These are phyloP conservation scores for Poeciliopsis occidentalis DNA, from an alignment of 2,113 vertebrate species.

Conservation along the genomic window DNA sequence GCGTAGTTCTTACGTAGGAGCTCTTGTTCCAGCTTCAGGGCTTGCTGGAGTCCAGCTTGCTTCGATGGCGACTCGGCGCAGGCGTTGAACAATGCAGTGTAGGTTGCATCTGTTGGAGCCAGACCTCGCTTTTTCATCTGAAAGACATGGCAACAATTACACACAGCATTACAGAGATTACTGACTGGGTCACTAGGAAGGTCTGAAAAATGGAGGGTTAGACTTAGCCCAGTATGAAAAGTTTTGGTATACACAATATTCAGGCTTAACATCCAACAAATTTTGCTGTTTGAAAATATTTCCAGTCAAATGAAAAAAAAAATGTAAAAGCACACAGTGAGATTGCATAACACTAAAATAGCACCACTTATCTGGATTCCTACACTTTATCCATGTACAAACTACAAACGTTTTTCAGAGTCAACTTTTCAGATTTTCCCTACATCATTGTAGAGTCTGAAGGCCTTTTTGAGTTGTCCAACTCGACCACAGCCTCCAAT, in stretches of 20 bases:
- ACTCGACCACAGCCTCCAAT: slow-evolving; percentile 92
- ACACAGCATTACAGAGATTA: neutral
- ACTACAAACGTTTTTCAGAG: too few species aligned
- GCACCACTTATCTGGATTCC: too few species aligned
- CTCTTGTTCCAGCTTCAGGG: slow-evolving; percentile 86
- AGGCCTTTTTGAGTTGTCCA: slow-evolving; percentile 90
- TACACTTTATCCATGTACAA: too few species aligned
- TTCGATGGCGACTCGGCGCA: slow-evolving; percentile 89
- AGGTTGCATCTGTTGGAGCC: slow-evolving; percentile 84
- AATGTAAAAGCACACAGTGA: too few species aligned
- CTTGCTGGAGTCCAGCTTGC: slow-evolving; percentile 84
- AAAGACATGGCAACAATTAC: neutral
- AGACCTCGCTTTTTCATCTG: slow-evolving; percentile 96
- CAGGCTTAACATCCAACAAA: too few species aligned
- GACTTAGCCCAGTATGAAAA: neutral
- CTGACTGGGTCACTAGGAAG: neutral
- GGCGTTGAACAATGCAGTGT: slow-evolving; percentile 94
- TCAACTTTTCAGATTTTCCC: neutral
- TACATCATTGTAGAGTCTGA: slow-evolving; percentile 92
- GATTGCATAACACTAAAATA: too few species aligned
- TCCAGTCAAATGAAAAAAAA: too few species aligned
- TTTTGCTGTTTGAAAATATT: too few species aligned
- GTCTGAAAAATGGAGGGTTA: neutral
- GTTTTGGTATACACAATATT: too few species aligned
- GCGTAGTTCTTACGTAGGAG: slow-evolving; percentile 80